phyloP scores from a whole-genome alignment of 1,140 invertebrate genomes.

The Philotrypesis tridentata region DNA sequence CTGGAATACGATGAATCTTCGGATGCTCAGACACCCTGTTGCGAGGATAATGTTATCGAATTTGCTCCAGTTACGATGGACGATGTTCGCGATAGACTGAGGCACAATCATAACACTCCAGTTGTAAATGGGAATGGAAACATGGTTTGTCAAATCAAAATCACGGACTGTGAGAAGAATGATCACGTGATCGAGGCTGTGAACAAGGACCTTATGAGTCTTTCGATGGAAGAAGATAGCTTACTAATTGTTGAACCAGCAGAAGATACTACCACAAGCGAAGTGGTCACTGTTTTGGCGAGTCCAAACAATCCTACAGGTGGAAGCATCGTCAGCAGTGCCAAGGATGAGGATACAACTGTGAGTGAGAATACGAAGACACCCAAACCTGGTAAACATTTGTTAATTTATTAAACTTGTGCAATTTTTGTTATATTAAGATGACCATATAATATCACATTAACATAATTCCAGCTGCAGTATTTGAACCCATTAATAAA shows the following conservation, averaged over 20 bases:
- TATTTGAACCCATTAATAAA: not conserved
- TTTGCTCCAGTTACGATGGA: constrained; percentile 68
- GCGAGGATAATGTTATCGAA: constrained; percentile 65
- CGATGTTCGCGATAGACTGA: constrained; percentile 60
- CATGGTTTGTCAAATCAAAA: constrained; percentile 10
- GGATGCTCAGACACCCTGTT: constrained; percentile 50
- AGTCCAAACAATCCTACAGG: constrained; percentile 73
- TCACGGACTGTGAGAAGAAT: not conserved
- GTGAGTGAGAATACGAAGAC: constrained; percentile 10
- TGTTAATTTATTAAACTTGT: not conserved
- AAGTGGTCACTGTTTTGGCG: constrained; percentile 74
- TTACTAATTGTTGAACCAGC: constrained; percentile 70
- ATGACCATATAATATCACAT: not conserved
- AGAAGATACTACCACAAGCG: constrained; percentile 77
- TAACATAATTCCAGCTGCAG: not conserved
- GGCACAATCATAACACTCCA: constrained; percentile 2
- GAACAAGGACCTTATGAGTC: constrained; percentile 62
- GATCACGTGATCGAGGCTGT: not conserved
- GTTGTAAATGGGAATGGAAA: not conserved
- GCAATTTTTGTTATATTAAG: not conserved
- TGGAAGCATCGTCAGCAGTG: not conserved
- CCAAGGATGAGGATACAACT: not conserved
- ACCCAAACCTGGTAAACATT: constrained; percentile 8
- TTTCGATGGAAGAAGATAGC: constrained; percentile 78
- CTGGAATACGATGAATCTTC: constrained; percentile 64